Evolutionary conservation across 30 jellyfish, hydroid and myxozoan species (phyloP), one percentile per base, ranked within the genome.

Genomic region (Cassiopea andromeda): DNA sequence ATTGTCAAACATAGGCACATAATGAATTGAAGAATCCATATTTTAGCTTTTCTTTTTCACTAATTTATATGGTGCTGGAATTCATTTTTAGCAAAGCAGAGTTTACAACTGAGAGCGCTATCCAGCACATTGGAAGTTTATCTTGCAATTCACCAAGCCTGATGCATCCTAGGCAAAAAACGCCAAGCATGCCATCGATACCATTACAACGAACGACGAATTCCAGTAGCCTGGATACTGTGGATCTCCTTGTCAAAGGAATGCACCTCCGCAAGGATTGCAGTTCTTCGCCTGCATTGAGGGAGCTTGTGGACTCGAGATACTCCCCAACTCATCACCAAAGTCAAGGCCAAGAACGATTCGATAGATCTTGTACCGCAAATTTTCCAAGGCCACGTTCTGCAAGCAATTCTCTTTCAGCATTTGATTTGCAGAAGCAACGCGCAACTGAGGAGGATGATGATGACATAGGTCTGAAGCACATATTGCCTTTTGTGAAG

Each of bases 401-500:
- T 7, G 47, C 12, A 18, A 16, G 44, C 73, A 82, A 48, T 70
- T 77, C 78, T 2, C 48, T 83, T 50, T 70, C 91, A 4, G 83
- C 84, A 3, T 45, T 72, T 38, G 83, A 47, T 70, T n/a, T 83
- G 64, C 87, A 74, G 46, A 50, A 19, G 1, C 79, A 16, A 10
- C 90, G 49, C 59, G 64, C n/a, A 12, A 59, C 27, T 86, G 78
- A 68, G 4, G n/a, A 67, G 46, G 59, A 80, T 0, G 87, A 44
- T 58, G 80, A 45, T 47, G 77, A 75, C n/a, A 61, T 76, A 49
- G 80, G 73, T 19, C 27, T 46, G 59, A 75, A 73, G 38, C 97
- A 89, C 64, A 9, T 93, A 16, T 70, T 87, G 58, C 97, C 98
- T 12, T 93, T 93, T 88, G 97, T 93, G 46, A 89, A 89, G 69